Evolutionary conservation across 1,140 invertebrate genomes (phyloP).

Genomic region (Achroia grisella): DNA sequence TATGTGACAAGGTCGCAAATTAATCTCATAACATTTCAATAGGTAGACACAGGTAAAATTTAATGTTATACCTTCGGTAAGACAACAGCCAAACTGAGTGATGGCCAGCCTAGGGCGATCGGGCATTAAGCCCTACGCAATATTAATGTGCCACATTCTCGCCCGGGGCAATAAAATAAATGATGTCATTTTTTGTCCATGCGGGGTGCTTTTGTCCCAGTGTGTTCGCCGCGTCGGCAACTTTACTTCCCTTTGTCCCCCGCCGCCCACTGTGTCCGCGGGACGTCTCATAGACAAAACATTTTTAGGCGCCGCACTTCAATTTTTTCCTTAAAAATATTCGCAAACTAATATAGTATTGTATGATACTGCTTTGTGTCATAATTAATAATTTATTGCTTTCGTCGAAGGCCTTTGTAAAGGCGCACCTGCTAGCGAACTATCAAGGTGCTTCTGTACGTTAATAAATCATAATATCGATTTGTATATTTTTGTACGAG

Average conservation of each 20-base stretch:
- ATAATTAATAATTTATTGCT: conserved; percentile 72
- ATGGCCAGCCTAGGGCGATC: conserved; percentile 59
- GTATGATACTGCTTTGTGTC: conserved; percentile 53
- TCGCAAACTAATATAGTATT: conserved; percentile 29
- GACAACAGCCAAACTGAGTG: conserved; percentile 44
- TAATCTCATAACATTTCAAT: no score
- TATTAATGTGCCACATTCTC: conserved; percentile 69
- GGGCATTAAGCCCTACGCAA: conserved; percentile 59
- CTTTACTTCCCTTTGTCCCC: conserved; percentile 36
- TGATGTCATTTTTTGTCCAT: conserved; percentile 71
- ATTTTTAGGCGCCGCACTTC: conserved; percentile 53
- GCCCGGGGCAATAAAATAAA: conserved; percentile 71
- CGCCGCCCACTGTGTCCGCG: conserved; percentile 33
- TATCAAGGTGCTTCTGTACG: conserved; percentile 64
- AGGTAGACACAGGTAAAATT: conserved; percentile 24
- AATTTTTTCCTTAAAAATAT: conserved; percentile 27
- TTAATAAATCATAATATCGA: conserved; percentile 43
- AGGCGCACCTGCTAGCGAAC: conserved; percentile 39
- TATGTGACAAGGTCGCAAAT: no score
- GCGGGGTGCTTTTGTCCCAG: conserved; percentile 58
- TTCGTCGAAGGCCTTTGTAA: conserved; percentile 48
- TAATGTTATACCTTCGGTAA: conserved; percentile 16
- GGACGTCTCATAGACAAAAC: conserved; percentile 60
- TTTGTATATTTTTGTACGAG: no score
- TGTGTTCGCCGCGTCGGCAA: conserved; percentile 37